phyloP scores from a whole-genome alignment of 2,888 invertebrate genomes.

The Oscheius onirici region DNA sequence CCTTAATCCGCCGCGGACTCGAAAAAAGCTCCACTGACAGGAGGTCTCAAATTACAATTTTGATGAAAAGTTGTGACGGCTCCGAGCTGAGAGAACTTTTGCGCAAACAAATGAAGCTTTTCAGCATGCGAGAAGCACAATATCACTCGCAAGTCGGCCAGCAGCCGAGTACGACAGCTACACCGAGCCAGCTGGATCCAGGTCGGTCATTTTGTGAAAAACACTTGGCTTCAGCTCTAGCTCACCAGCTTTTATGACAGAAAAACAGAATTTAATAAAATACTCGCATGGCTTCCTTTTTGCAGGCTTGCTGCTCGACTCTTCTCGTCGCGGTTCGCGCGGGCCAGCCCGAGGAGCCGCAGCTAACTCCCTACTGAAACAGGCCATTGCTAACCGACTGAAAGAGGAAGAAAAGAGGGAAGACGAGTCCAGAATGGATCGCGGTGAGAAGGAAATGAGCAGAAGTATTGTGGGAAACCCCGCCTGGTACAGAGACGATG shows the following conservation, averaged over 20 bases:
- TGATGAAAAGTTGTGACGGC: not conserved
- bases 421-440: conserved; percentile 29
- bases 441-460: conserved; percentile 57
- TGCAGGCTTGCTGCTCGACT: conserved; percentile 46
- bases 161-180: conserved; percentile 41
- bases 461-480: conserved; percentile 63
- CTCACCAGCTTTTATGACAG: not conserved
- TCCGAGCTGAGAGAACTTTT: not conserved
- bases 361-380: conserved; percentile 63
- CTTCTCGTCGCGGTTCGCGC: conserved; percentile 33
- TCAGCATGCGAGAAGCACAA: conserved; percentile 66
- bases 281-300: conserved; percentile 22
- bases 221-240: conserved; percentile 17
- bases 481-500: conserved; percentile 68
- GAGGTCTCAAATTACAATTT: not conserved
- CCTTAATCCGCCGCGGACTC: too few relatives aligned
- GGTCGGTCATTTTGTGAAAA: conserved; percentile 35
- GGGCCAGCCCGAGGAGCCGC: conserved; percentile 16
- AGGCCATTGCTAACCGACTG: conserved; percentile 65
- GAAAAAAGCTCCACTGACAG: too few relatives aligned
- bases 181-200: conserved; percentile 60
- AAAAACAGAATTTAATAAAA: too few relatives aligned
- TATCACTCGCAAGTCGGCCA: conserved; percentile 46
- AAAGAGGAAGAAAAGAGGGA: conserved; percentile 30
- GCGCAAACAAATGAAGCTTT: not conserved